These are phyloP conservation scores for Bolinopsis microptera DNA, from an alignment of 37 sponge, comb jelly and placozoan genomes.

Conservation along the genomic window DNA sequence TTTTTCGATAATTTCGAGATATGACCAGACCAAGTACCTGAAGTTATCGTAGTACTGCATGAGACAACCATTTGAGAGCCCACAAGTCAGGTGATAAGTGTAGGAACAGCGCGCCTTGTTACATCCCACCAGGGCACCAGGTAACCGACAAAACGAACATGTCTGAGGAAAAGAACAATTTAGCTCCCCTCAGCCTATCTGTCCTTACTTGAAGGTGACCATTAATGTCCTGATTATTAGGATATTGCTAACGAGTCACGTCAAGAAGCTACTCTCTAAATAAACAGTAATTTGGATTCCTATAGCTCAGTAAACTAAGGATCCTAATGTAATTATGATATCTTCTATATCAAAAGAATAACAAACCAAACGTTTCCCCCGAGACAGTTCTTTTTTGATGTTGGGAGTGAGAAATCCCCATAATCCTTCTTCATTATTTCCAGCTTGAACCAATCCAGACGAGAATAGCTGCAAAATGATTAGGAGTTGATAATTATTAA, in stretches of 20 bases:
- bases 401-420: slow-evolving; percentile 47
- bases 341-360: too few relatives aligned
- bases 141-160: slow-evolving; percentile 12
- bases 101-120: slow-evolving; percentile 34
- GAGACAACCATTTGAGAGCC: slow-evolving; percentile 10
- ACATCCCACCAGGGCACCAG: slow-evolving; percentile 45
- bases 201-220: too few relatives aligned
- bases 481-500: background rate
- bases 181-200: too few relatives aligned
- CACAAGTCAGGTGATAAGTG: slow-evolving; percentile 48
- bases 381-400: slow-evolving; percentile 39
- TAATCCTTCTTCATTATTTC: slow-evolving; percentile 39
- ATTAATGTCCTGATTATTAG: too few relatives aligned
- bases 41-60: slow-evolving; percentile 61
- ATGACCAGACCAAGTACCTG: slow-evolving; percentile 13
- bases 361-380: slow-evolving; percentile 44
- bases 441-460: slow-evolving; percentile 48
- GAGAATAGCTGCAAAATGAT: background rate
- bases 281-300: too few relatives aligned
- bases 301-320: too few relatives aligned
- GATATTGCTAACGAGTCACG: too few relatives aligned
- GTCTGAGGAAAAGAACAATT: too few relatives aligned
- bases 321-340: too few relatives aligned
- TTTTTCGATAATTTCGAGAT: too few relatives aligned
- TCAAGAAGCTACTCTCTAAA: too few relatives aligned